A percentile compares a stretch with the other conserved stretches of the same genome.
These are phyloP conservation scores for Chelonia mydas DNA, from an alignment of 2,797 vertebrate species.

Conservation along the genomic window DNA sequence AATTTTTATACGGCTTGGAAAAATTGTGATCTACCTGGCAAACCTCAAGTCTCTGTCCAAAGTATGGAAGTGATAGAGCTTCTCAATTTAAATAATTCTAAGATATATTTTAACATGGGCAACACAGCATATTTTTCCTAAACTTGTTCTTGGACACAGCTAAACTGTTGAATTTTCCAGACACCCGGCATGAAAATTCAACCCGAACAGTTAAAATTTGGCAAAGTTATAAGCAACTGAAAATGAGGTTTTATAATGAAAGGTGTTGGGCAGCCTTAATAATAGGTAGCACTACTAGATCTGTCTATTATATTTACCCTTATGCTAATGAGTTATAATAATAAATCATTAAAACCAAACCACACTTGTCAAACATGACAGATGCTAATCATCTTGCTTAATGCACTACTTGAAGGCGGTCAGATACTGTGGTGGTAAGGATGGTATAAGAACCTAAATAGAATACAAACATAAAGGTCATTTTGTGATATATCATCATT, in stretches of 20 bases:
- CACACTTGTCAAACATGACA: neutral
- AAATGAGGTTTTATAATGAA: neutral
- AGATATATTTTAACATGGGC: slow-evolving; percentile 20
- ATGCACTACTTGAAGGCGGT: neutral
- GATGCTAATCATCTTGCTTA: neutral
- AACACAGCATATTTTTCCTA: neutral
- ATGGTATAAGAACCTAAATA: neutral
- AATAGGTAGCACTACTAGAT: neutral
- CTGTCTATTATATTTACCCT: neutral
- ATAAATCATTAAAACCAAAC: neutral
- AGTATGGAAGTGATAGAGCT: neutral
- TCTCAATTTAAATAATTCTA: neutral
- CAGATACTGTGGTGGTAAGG: neutral
- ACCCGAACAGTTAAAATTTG: neutral
- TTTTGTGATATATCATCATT: neutral
- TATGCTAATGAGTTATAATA: neutral
- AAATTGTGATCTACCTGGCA: neutral
- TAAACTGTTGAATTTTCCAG: neutral
- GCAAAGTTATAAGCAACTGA: neutral
- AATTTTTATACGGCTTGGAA: neutral
- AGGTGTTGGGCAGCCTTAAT: neutral
- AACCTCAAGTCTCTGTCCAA: neutral
- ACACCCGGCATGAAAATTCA: slow-evolving; percentile 3
- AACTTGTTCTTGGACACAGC: neutral
- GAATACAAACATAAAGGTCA: neutral